Conservation (phyloP, 2,113 vertebrate species). For the Sula dactylatra region DNA sequence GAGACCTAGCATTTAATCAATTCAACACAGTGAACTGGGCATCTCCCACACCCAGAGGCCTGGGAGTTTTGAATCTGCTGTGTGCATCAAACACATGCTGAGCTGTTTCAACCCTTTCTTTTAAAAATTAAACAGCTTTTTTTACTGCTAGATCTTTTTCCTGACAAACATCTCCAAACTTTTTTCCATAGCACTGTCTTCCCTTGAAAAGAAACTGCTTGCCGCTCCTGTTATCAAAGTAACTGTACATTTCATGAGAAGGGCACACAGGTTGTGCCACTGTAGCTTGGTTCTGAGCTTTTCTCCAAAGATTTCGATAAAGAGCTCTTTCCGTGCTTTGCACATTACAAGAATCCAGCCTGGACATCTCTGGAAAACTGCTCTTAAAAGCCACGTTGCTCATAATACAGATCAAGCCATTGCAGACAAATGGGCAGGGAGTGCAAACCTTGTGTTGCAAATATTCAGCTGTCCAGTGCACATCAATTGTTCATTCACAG, state of each 20-base stretch:
- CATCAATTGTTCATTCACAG: not conserved
- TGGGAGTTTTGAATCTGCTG: not conserved
- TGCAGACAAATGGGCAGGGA: not conserved
- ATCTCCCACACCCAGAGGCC: not conserved
- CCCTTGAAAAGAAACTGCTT: not conserved
- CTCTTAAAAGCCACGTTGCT: not conserved
- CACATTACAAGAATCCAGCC: not conserved
- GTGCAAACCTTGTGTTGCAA: not conserved
- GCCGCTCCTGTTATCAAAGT: not conserved
- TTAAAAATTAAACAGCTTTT: not conserved
- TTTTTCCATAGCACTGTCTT: not conserved
- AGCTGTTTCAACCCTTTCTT: not conserved
- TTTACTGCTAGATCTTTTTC: not conserved
- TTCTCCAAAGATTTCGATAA: not conserved
- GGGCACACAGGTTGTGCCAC: not conserved
- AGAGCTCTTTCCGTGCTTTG: not conserved
- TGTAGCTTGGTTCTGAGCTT: not conserved
- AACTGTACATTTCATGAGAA: not conserved
- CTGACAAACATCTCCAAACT: not conserved
- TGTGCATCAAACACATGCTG: not conserved
- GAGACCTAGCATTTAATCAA: not conserved
- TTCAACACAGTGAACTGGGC: not conserved
- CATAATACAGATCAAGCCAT: not conserved
- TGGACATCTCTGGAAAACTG: not conserved
- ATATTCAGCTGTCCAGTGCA: not conserved